Evolutionary conservation across 2,797 vertebrate genomes (phyloP).

Genomic region (Parauchenoglanis ngamensis): DNA sequence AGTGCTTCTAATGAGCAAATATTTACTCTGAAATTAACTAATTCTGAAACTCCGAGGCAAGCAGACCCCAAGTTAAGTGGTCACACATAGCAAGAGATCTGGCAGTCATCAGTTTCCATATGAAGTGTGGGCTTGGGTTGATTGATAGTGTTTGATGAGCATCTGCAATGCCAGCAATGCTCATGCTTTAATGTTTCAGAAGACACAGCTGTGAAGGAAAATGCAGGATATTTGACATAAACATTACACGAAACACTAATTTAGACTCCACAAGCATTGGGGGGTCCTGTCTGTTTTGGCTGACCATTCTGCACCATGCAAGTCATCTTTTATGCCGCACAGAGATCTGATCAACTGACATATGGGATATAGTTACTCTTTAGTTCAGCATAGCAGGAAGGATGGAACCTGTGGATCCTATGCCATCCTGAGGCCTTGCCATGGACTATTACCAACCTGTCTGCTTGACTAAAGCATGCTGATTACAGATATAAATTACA

Average conservation of each 20-base stretch:
- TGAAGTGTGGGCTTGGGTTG: constrained; percentile 16
- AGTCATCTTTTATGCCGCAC: neutral
- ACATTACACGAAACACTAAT: constrained; percentile 3
- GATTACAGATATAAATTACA: neutral
- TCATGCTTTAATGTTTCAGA: constrained; percentile 31
- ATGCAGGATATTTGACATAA: constrained; percentile 21
- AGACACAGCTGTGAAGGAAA: constrained; percentile 31
- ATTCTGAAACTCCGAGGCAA: constrained; percentile 33
- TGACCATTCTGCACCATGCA: neutral
- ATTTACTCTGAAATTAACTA: constrained; percentile 53
- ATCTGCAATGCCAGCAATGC: constrained; percentile 9
- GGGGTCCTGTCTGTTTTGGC: neutral
- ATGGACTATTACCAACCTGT: neutral
- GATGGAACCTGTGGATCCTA: neutral
- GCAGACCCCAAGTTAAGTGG: constrained; percentile 34
- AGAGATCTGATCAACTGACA: neutral
- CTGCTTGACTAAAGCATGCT: neutral
- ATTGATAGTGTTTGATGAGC: constrained; percentile 45
- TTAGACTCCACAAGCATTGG: neutral
- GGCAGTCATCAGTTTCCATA: constrained; percentile 33
- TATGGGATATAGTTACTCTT: neutral
- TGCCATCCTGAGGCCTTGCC: neutral
- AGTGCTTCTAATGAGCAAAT: constrained; percentile 55
- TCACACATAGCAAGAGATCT: constrained; percentile 23
- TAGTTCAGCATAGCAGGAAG: neutral